These are phyloP conservation scores for Bembecia ichneumoniformis DNA, from an alignment of 2,888 invertebrate species.

Conservation along the genomic window DNA sequence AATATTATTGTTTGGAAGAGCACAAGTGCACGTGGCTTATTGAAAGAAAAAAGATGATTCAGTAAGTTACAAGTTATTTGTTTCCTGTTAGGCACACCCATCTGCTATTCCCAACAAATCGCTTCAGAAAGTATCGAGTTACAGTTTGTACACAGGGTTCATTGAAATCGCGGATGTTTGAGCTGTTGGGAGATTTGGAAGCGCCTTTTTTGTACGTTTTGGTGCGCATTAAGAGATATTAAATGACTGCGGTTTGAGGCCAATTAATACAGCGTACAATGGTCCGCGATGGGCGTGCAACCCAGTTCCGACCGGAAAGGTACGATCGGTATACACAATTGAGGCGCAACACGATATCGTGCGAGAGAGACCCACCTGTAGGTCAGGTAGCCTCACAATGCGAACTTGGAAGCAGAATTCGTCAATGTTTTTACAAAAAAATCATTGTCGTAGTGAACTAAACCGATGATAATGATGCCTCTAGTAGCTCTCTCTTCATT, in stretches of 20 bases:
- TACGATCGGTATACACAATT: slow-evolving; percentile 50
- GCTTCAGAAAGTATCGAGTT: slow-evolving; percentile 62
- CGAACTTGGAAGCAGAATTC: slow-evolving; percentile 18
- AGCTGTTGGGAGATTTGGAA: slow-evolving; percentile 45
- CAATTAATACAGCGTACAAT: slow-evolving; percentile 62
- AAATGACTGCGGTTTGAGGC: slow-evolving; percentile 57
- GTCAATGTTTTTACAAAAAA: background rate
- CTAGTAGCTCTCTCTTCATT: too few relatives aligned
- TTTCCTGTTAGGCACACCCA: slow-evolving; percentile 65
- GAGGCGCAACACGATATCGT: slow-evolving; percentile 44
- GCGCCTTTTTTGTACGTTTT: slow-evolving; percentile 46
- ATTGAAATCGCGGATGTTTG: slow-evolving; percentile 43
- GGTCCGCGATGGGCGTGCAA: slow-evolving; percentile 45
- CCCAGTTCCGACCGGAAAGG: slow-evolving; percentile 69
- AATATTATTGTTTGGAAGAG: slow-evolving; percentile 26
- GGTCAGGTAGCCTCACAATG: slow-evolving; percentile 11
- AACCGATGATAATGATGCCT: too few relatives aligned
- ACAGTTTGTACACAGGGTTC: slow-evolving; percentile 32
- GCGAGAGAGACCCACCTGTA: slow-evolving; percentile 53
- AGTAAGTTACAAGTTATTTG: slow-evolving; percentile 55
- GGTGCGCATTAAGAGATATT: slow-evolving; percentile 49
- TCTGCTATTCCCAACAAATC: slow-evolving; percentile 58
- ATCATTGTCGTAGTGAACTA: too few relatives aligned
- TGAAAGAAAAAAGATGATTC: slow-evolving; percentile 29
- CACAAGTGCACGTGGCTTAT: slow-evolving; percentile 34